Conservation (phyloP, 2,888 invertebrate genomes). For the Escarpia spicata region DNA sequence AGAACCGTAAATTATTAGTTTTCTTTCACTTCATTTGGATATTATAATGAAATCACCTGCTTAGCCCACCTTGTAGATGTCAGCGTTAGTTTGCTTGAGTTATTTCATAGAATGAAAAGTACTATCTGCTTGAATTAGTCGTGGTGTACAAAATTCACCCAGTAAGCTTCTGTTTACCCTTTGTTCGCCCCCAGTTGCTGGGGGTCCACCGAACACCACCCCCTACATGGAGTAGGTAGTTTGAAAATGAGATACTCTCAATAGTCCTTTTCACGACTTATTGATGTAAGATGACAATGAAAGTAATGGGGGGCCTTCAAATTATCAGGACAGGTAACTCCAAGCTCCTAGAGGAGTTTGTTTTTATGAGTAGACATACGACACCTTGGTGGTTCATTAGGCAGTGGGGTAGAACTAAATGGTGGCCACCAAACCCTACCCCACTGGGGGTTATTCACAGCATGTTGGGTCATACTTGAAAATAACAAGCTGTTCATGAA, state of each 20-base stretch:
- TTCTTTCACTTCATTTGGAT: too few species aligned
- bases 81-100: too few species aligned
- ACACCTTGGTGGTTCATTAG: neutral
- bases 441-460: neutral
- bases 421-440: neutral
- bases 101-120: too few species aligned
- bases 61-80: too few species aligned
- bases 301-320: constrained; percentile 1
- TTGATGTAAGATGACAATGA: neutral
- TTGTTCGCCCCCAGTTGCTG: neutral
- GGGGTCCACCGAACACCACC: neutral
- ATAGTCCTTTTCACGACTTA: constrained; percentile 5
- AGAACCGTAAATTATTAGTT: too few species aligned
- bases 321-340: neutral
- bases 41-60: too few species aligned
- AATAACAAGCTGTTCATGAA: neutral
- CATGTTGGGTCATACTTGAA: neutral
- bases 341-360: neutral
- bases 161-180: neutral
- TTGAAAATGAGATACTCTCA: neutral
- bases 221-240: neutral
- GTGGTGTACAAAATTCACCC: neutral
- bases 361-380: neutral
- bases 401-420: neutral
- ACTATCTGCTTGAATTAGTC: too few species aligned